Base-by-base conservation (phyloP, 2,113 vertebrate species). In the Podarcis muralis region DNA sequence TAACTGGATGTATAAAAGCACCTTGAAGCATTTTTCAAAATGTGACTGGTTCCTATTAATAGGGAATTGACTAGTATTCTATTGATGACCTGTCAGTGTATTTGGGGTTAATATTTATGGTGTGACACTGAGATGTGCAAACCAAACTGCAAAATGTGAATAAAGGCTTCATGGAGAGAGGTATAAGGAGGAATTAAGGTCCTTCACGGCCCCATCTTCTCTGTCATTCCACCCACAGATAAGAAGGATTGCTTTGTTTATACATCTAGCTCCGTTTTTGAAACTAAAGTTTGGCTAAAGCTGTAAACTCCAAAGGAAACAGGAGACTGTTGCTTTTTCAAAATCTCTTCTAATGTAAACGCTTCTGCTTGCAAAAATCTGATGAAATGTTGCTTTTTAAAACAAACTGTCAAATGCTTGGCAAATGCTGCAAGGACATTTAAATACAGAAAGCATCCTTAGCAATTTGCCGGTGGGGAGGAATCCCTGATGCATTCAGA, bases 251-350 rank as follows among this genome's bases (percentile, higher is more conserved):
- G 25, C 32, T 92, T 90, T 90, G 88, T 93, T 92, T 95, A 88
- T 91, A 90, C 84, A 16, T 77, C 72, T 30, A 87, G 89, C 89
- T 91, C 66, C 71, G 59, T 89, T 91, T 95, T 92, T 94, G 91
- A 96, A 90, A 89, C 85, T 82, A 77, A 75, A 91, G 66, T 77
- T 89, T 92, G 53, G 91, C 88, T 89, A 84, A 91, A 91, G 25
- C 62, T 92, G 48, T 53, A 89, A 91, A 93, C 90, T 89, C 69
- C 77, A 53, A 87, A 87, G 84, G 89, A 94, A 95, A 80, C 69
- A 88, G 89, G 82, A 18, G 53, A 78, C 91, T 92, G 86, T 90
- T 81, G 92, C 35, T 32, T 40, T 83, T 66, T 37, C 66, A 66
- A 69, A 72, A 85, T 6, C 85, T 88, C 90, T 87, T 74, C 65